Percentiles rank a stretch among this genome's conserved stretches.
Evolutionary conservation across 2,888 invertebrate genomes (phyloP).

Genomic region (Folsomia candida): DNA sequence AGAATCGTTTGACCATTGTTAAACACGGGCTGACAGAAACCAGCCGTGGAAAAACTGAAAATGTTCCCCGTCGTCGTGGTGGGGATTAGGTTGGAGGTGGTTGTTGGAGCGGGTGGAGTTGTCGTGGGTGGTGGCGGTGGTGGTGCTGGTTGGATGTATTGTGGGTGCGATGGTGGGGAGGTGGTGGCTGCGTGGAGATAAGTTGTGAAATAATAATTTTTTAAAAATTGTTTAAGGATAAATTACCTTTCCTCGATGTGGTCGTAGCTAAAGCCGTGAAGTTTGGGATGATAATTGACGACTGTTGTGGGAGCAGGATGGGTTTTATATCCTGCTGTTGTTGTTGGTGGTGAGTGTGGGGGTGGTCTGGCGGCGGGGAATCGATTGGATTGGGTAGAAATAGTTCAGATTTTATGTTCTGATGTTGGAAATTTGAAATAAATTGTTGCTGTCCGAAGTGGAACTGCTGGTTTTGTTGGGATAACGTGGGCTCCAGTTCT

Average conservation of each 20-base stretch:
- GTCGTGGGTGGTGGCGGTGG: not conserved
- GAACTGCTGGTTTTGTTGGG: not conserved
- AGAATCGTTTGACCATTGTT: not conserved
- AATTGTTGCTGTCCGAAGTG: not conserved
- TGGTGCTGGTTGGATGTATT: not conserved
- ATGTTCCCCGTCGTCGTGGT: too few relatives aligned
- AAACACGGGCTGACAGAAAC: not conserved
- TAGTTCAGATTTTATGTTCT: too few relatives aligned
- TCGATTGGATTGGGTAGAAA: too few relatives aligned
- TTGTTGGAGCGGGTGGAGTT: slow-evolving; percentile 9
- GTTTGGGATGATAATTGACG: not conserved
- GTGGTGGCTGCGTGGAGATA: too few relatives aligned
- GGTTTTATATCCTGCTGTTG: slow-evolving; percentile 3
- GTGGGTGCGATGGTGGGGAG: not conserved
- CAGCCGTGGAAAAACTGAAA: not conserved
- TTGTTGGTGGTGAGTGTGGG: too few relatives aligned
- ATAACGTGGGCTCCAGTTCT: slow-evolving; percentile 39
- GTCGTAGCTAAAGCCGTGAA: not conserved
- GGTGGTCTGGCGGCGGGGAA: too few relatives aligned
- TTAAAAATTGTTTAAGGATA: not conserved
- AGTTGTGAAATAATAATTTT: not conserved
- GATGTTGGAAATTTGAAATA: too few relatives aligned
- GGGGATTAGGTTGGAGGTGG: not conserved
- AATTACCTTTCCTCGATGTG: not conserved
- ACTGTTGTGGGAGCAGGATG: not conserved